These are phyloP conservation scores for Gambusia holbrooki DNA, from an alignment of 2,113 vertebrate species.

Conservation along the genomic window DNA sequence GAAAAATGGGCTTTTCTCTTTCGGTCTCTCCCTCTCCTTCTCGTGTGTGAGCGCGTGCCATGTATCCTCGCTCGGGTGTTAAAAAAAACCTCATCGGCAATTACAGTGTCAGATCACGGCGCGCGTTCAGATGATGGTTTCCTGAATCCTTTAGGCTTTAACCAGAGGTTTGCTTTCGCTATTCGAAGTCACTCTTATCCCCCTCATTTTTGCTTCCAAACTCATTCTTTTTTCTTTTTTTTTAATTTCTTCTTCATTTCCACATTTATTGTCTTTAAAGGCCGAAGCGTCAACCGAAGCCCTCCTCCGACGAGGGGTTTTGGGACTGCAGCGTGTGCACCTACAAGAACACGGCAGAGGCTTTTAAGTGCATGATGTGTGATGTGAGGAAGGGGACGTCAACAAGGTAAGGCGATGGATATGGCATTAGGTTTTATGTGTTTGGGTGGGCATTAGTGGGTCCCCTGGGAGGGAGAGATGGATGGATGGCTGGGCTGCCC, in stretches of 20 bases:
- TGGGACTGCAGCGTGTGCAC: conserved; percentile 99
- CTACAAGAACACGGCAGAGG: conserved; percentile 98
- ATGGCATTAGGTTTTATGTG: conserved; percentile 27
- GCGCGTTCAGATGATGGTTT: conserved; percentile 63
- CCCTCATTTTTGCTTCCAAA: neutral
- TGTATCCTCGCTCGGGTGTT: conserved; percentile 65
- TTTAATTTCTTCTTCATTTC: conserved; percentile 21
- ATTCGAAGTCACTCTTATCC: conserved; percentile 47
- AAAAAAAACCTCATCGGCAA: conserved; percentile 69
- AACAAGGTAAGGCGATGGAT: conserved; percentile 89
- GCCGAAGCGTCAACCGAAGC: conserved; percentile 98
- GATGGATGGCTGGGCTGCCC: conserved; percentile 14
- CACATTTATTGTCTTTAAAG: conserved; percentile 78
- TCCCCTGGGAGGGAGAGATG: conserved; percentile 4
- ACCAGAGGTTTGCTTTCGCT: conserved; percentile 66
- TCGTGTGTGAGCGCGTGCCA: conserved; percentile 39
- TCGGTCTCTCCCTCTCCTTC: conserved; percentile 49
- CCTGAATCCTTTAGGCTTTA: conserved; percentile 60
- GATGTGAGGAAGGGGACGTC: conserved; percentile 99
- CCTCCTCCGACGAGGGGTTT: conserved; percentile 94
- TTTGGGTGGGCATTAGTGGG: conserved; percentile 28
- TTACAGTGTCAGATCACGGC: conserved; percentile 73
- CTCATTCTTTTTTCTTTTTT: neutral
- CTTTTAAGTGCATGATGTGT: conserved; percentile 99
- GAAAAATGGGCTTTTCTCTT: conserved; percentile 65